Evolutionary conservation across 2,113 vertebrate genomes (phyloP).

Genomic region (Tamias sibiricus): DNA sequence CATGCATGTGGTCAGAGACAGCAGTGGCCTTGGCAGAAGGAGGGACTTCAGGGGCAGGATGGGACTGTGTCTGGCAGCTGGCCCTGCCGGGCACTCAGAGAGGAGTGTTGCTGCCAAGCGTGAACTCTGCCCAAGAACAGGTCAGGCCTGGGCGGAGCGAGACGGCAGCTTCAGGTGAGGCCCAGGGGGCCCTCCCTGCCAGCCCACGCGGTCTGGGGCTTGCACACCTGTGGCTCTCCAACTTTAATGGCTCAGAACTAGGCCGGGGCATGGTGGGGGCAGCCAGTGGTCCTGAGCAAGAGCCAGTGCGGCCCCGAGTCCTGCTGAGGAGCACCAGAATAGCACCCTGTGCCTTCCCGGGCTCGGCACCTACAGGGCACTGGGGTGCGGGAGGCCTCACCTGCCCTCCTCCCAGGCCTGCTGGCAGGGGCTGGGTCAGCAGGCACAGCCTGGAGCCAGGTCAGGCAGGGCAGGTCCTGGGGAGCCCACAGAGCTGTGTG

Average conservation of each 20-base stretch:
- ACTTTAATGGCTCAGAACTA: neutral
- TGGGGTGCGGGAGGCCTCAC: accelerated
- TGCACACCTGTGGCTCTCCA: neutral
- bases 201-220: neutral
- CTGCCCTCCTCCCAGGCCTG: accelerated
- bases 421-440: accelerated
- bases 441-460: neutral
- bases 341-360: accelerated
- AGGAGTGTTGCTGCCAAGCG: neutral
- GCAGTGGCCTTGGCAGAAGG: accelerated
- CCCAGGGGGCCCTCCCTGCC: neutral
- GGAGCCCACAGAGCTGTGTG: neutral
- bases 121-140: neutral
- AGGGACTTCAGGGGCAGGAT: neutral
- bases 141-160: neutral
- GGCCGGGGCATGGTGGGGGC: accelerated
- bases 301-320: accelerated
- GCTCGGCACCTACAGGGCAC: neutral
- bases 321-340: accelerated
- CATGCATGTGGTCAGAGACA: neutral
- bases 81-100: neutral
- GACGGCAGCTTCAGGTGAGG: neutral
- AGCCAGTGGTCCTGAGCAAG: neutral
- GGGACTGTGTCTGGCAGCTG: neutral
- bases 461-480: neutral